Conservation (phyloP, 1,140 invertebrate genomes). For the Drosophila tropicalis region DNA sequence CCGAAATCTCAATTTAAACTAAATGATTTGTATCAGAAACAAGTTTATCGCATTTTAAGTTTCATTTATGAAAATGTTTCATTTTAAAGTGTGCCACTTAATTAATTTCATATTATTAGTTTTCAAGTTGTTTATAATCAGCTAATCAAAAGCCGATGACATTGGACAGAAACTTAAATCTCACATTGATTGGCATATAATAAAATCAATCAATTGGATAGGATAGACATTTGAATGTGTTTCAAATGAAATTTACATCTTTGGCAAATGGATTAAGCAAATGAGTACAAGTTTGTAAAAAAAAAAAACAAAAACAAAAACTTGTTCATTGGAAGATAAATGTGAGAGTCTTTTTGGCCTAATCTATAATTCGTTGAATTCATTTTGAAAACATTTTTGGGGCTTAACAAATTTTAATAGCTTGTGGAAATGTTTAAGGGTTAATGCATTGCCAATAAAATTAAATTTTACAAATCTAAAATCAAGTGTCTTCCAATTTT, state of each 20-base stretch:
- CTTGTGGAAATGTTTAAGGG: no score
- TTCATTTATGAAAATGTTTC: conserved; percentile 40
- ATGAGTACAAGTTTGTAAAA: neutral
- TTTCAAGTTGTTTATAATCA: conserved; percentile 37
- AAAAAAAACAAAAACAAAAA: neutral
- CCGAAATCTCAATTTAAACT: conserved; percentile 26
- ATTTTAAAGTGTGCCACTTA: conserved; percentile 50
- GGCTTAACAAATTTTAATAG: no score
- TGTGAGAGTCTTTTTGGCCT: neutral
- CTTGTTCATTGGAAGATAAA: conserved; percentile 1
- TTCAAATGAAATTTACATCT: neutral
- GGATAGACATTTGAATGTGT: neutral
- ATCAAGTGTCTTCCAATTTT: no score
- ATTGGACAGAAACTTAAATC: conserved; percentile 17
- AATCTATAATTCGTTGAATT: neutral
- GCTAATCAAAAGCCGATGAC: conserved; percentile 18
- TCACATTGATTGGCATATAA: conserved; percentile 26
- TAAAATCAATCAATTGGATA: conserved; percentile 7
- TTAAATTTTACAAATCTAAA: no score
- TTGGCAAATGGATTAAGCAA: neutral
- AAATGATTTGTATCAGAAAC: conserved; percentile 50
- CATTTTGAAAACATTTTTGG: neutral
- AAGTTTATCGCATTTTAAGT: conserved; percentile 27
- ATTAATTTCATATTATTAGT: conserved; percentile 52
- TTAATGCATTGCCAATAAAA: no score